Evolutionary conservation across 2,797 vertebrate species (phyloP).

Genomic region (Coilia nasus): DNA sequence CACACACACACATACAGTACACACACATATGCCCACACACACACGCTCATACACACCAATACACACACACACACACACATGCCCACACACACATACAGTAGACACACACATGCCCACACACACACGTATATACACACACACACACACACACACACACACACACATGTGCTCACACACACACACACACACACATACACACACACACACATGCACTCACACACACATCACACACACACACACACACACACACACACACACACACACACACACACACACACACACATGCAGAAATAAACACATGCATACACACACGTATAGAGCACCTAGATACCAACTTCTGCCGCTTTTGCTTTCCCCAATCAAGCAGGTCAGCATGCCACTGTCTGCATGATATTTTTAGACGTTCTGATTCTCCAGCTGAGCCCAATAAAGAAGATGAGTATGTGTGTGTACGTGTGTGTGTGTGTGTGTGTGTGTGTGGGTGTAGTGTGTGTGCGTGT

Average conservation of each 20-base stretch:
- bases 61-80: too few relatives aligned
- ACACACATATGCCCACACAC: too few relatives aligned
- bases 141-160: too few relatives aligned
- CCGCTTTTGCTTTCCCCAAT: not conserved
- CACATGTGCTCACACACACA: too few relatives aligned
- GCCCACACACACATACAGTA: too few relatives aligned
- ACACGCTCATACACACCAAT: too few relatives aligned
- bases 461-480: slow-evolving; percentile 14
- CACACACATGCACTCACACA: not conserved
- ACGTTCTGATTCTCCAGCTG: slow-evolving; percentile 17
- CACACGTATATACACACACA: too few relatives aligned
- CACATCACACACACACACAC: not conserved
- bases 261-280: not conserved
- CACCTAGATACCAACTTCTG: not conserved
- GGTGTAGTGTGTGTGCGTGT: not conserved
- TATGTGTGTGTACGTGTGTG: not conserved
- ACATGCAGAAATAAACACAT: not conserved
- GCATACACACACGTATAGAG: not conserved
- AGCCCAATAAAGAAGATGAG: not conserved
- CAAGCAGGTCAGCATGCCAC: slow-evolving; percentile 18
- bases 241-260: not conserved
- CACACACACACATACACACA: too few relatives aligned
- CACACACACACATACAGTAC: not conserved
- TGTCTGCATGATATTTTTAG: slow-evolving; percentile 18
- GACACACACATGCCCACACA: too few relatives aligned